These are phyloP conservation scores for Esox lucius DNA, from an alignment of 2,797 vertebrate species.

Conservation along the genomic window DNA sequence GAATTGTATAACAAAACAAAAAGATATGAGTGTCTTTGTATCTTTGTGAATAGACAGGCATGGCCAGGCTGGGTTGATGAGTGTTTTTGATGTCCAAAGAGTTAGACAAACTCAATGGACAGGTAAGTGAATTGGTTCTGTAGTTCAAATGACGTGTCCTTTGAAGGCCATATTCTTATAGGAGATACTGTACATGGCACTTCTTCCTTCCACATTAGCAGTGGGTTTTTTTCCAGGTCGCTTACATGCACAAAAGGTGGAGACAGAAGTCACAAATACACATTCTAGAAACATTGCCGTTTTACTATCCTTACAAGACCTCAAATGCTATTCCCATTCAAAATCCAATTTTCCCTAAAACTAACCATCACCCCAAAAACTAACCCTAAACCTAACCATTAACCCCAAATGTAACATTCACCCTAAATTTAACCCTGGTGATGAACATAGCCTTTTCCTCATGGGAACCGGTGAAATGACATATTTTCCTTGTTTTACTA, in stretches of 20 bases:
- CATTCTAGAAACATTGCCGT: neutral
- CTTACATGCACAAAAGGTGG: neutral
- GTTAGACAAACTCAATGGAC: neutral
- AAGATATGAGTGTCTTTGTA: constrained; percentile 22
- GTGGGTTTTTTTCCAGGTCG: neutral
- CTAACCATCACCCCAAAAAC: too few species aligned
- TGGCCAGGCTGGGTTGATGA: neutral
- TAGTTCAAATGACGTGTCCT: neutral
- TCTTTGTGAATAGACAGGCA: neutral
- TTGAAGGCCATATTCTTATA: neutral
- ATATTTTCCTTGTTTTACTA: too few species aligned
- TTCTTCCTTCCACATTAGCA: neutral
- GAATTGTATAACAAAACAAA: constrained; percentile 28
- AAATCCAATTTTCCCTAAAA: too few species aligned
- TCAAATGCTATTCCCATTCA: too few species aligned
- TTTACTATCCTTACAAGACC: too few species aligned
- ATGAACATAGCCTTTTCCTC: neutral
- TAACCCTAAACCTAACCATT: too few species aligned
- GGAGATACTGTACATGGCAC: neutral
- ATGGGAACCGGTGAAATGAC: too few species aligned
- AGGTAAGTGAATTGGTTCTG: neutral
- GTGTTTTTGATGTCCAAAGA: neutral
- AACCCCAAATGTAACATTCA: too few species aligned
- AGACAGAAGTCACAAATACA: neutral
- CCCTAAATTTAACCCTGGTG: too few species aligned